A percentile compares a stretch with the other conserved stretches of the same genome.
These are phyloP conservation scores for Rhynchophorus ferrugineus DNA, from an alignment of 1,140 invertebrate genomes.

Conservation along the genomic window DNA sequence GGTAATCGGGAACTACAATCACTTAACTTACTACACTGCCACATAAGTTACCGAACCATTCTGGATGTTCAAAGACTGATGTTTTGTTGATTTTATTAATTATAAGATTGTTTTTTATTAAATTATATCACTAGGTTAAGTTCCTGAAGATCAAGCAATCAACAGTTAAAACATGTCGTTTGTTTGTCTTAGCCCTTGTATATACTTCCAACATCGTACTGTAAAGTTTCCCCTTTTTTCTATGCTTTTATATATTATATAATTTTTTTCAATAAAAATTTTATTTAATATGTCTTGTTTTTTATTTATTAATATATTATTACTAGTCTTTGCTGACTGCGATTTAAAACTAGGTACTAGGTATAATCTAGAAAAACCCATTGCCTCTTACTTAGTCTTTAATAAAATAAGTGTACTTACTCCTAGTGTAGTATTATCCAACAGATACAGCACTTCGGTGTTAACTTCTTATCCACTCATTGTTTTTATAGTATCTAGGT, in stretches of 20 bases:
- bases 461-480: too few species aligned
- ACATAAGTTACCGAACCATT: conserved; percentile 38
- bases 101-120: conserved; percentile 38
- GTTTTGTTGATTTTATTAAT: conserved; percentile 40
- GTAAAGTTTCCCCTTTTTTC: conserved; percentile 4
- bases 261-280: conserved; percentile 15
- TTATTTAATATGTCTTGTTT: conserved; percentile 10
- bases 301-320: conserved; percentile 1
- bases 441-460: too few species aligned
- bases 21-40: conserved; percentile 33
- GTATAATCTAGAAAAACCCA: too few species aligned
- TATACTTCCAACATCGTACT: conserved; percentile 6
- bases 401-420: too few species aligned
- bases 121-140: conserved; percentile 38
- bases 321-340: not conserved
- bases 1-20: conserved; percentile 22
- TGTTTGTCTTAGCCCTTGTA: conserved; percentile 15
- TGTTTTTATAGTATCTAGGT: too few species aligned
- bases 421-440: too few species aligned
- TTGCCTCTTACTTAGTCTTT: too few species aligned
- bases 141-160: conserved; percentile 30
- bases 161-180: conserved; percentile 6
- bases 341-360: too few species aligned
- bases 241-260: conserved; percentile 20
- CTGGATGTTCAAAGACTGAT: conserved; percentile 40